Evolutionary conservation across 2,888 invertebrate genomes (phyloP).

Genomic region (Ophonus ardosiacus): DNA sequence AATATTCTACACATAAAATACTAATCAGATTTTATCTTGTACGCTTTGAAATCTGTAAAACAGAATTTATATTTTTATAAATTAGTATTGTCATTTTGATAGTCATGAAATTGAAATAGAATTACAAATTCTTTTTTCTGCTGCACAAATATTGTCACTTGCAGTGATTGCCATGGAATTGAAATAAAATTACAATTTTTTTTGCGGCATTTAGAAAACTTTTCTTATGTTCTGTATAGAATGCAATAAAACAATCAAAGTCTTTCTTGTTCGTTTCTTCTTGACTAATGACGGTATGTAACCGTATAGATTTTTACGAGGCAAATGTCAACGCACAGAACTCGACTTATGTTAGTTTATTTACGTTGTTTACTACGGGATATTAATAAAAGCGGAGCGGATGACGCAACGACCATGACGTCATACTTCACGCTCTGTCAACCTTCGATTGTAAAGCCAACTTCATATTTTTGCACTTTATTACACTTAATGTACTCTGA

Average conservation of each 20-base stretch:
- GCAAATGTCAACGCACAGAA: constrained; percentile 43
- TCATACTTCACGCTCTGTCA: constrained; percentile 45
- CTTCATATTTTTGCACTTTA: constrained; percentile 39
- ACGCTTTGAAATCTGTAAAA: no score
- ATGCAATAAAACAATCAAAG: neutral
- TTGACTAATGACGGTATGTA: constrained; percentile 42
- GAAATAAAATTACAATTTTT: no score
- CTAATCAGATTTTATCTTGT: no score
- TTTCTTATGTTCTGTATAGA: no score
- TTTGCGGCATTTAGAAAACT: no score
- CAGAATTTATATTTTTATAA: no score
- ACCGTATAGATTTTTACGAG: constrained; percentile 51
- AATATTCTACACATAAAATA: no score
- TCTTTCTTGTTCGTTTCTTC: neutral
- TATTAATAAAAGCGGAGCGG: constrained; percentile 47
- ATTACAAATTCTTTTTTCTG: no score
- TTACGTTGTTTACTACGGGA: constrained; percentile 51
- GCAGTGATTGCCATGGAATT: no score
- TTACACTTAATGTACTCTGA: constrained; percentile 23
- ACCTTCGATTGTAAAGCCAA: constrained; percentile 32
- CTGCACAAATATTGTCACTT: no score
- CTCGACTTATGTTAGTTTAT: constrained; percentile 19
- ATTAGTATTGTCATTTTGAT: no score
- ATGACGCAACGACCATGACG: constrained; percentile 54
- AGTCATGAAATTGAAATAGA: no score